Evolutionary conservation across 1,140 invertebrate genomes (phyloP).

Genomic region (Aphaenogaster ashmeadi): DNA sequence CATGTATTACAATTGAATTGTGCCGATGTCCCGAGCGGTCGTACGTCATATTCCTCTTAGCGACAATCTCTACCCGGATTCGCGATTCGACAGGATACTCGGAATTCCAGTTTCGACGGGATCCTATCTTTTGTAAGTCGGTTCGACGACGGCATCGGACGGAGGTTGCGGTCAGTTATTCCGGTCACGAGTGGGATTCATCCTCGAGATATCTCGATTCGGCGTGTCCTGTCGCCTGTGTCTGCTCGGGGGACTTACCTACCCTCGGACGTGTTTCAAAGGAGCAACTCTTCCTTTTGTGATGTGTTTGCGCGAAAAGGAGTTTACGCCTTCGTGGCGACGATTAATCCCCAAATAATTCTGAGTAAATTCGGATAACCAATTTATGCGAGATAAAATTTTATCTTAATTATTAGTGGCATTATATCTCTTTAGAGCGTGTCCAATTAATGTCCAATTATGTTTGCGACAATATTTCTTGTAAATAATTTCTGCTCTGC

Average conservation of each 20-base stretch:
- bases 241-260: background rate
- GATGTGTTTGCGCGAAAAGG: background rate
- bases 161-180: conserved; percentile 57
- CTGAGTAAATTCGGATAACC: background rate
- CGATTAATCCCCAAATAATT: background rate
- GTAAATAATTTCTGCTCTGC: background rate
- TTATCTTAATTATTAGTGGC: background rate
- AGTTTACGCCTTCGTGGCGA: background rate
- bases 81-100: conserved; percentile 31
- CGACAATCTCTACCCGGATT: conserved; percentile 47
- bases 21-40: background rate
- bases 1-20: conserved; percentile 45
- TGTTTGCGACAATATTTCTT: background rate
- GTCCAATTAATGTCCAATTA: background rate
- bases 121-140: conserved; percentile 37
- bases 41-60: conserved; percentile 56
- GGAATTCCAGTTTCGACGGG: conserved; percentile 38
- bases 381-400: background rate
- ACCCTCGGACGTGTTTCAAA: background rate
- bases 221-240: conserved; percentile 50
- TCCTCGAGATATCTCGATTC: conserved; percentile 58
- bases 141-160: conserved; percentile 4
- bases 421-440: background rate
- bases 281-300: conserved; percentile 8
- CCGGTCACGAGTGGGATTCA: conserved; percentile 72